A percentile compares a stretch with the other conserved stretches of the same genome.
These are phyloP conservation scores for Pseudolycoriella hygida DNA, from an alignment of 2,888 invertebrate species.

Conservation along the genomic window DNA sequence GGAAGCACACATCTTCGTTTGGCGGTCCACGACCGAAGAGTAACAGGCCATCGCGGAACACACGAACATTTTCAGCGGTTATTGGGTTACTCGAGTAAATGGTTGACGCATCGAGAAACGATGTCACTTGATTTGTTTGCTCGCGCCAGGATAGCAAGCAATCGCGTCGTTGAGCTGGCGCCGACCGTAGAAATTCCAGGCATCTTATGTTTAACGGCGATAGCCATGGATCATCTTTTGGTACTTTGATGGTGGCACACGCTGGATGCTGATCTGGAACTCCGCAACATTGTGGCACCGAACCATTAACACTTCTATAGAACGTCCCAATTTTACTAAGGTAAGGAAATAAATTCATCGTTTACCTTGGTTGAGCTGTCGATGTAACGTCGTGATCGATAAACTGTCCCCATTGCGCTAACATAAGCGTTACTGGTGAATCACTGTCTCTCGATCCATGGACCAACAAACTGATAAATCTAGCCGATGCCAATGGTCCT, in stretches of 20 bases:
- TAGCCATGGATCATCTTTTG: constrained; percentile 52
- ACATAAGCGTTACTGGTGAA: constrained; percentile 52
- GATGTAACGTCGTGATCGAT: constrained; percentile 76
- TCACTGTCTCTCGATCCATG: constrained; percentile 47
- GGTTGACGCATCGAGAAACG: constrained; percentile 65
- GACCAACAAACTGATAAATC: constrained; percentile 51
- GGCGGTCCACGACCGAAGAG: constrained; percentile 48
- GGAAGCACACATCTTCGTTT: constrained; percentile 49
- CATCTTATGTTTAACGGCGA: constrained; percentile 53
- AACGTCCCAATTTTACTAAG: background rate
- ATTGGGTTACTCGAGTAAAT: constrained; percentile 62
- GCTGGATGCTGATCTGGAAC: constrained; percentile 54
- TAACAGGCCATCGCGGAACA: constrained; percentile 52
- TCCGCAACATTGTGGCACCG: constrained; percentile 58
- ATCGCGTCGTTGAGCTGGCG: constrained; percentile 60
- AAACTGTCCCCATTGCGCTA: constrained; percentile 87
- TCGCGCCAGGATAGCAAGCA: constrained; percentile 70
- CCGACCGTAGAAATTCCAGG: constrained; percentile 67
- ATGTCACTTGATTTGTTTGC: constrained; percentile 69
- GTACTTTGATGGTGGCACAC: constrained; percentile 65
- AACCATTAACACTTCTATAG: constrained; percentile 47
- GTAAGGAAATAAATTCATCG: background rate
- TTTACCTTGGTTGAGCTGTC: constrained; percentile 47
- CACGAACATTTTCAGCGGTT: constrained; percentile 53
- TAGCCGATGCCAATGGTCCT: constrained; percentile 49